These are phyloP conservation scores for Eristalinus sepulchralis DNA, from an alignment of 2,888 invertebrate species.

Conservation along the genomic window DNA sequence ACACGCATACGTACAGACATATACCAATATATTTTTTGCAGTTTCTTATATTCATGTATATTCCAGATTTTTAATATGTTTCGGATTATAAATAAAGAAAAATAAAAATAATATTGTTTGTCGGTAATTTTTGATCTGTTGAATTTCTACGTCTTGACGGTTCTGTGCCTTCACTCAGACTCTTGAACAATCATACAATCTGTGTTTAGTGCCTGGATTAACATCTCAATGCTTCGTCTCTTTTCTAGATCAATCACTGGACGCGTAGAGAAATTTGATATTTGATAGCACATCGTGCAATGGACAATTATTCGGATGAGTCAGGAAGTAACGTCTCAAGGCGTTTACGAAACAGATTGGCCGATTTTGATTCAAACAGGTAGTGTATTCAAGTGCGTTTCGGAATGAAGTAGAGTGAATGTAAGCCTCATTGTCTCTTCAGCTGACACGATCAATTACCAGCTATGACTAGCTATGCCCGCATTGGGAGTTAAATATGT, in stretches of 20 bases:
- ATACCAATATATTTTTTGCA: constrained; percentile 71
- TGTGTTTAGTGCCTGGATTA: not conserved
- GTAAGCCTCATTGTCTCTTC: too few relatives aligned
- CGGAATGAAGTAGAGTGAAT: too few relatives aligned
- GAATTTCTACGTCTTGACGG: not conserved
- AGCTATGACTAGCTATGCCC: too few relatives aligned
- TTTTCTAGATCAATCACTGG: not conserved
- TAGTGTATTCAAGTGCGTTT: constrained; percentile 12
- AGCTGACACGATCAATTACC: too few relatives aligned
- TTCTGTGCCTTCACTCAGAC: not conserved
- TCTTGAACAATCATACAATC: not conserved
- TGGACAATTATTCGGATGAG: constrained; percentile 31
- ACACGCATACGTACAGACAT: constrained; percentile 46
- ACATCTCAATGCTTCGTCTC: not conserved
- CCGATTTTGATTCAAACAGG: constrained; percentile 55
- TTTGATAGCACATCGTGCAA: not conserved
- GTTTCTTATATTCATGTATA: constrained; percentile 70
- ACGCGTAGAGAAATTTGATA: not conserved
- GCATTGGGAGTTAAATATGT: too few relatives aligned
- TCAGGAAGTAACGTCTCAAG: constrained; percentile 45
- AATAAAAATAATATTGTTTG: constrained; percentile 28
- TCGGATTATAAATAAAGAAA: constrained; percentile 68
- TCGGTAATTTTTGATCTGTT: not conserved
- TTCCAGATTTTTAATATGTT: constrained; percentile 70
- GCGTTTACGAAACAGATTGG: constrained; percentile 25